Evolutionary conservation across 2,797 vertebrate genomes (phyloP), one percentile per base, ranked within the genome.

Genomic region (Craterocephalus amniculus): DNA sequence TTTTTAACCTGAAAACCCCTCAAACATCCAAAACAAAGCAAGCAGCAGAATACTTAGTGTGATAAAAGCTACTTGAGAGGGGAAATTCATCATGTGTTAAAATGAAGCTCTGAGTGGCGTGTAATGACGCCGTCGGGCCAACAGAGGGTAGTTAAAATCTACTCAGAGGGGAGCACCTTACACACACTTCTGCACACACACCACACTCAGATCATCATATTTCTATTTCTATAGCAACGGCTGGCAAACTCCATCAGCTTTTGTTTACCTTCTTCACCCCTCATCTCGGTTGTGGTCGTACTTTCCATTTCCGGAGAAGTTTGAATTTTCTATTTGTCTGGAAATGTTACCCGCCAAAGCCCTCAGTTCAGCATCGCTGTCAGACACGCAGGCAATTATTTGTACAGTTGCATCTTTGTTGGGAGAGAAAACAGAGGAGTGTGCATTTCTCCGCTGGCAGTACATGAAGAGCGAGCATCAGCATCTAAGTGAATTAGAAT

Each of bases 121-220:
- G 93, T 82, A 93, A 84, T 91, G 85, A 84, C 89, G 81, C 45
- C 58, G 75, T 86, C 52, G 83, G 79, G 68, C 93, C 94, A 92
- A 87, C 76, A 94, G 94, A 92, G 91, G 92, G 91, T 82, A 76
- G 84, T 91, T 92, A 88, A 85, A 75, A 88, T 80, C 90, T 87
- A 88, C 80, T 79, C 59, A 80, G 61, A 81, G 74, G 79, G 45
- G 32, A 74, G 63, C 55, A 64, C 36, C 66, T 63, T 36, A 22
- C 26, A 18, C 56, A 55, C 51, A 58, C 51, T 63, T 61, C 66
- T 49, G 14, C 1, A 62, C 2, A 62, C 31, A 73, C 68, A 27
- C 34, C 2, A 6, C 26, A 36, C 63, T 45, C 13, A 51, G 26
- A 62, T 72, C 29, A 75, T 60, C 32, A 40, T 4, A 26, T 16